phyloP scores from a whole-genome alignment of 2,113 vertebrate genomes.

The Anguilla japonica region DNA sequence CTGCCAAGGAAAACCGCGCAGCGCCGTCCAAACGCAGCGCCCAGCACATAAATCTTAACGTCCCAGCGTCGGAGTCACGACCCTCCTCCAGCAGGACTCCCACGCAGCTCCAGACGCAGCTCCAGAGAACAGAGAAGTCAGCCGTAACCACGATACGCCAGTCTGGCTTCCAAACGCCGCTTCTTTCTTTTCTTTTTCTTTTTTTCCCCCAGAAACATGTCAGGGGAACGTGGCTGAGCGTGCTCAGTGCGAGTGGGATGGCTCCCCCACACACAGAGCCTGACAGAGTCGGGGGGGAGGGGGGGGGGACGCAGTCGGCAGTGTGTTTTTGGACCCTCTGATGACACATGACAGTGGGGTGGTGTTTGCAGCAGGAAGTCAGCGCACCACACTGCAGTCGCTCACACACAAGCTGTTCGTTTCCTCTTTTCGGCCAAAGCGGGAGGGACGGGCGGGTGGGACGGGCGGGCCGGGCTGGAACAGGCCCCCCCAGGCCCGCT shows the following conservation, averaged over 20 bases:
- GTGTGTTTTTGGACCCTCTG: background rate
- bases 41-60: background rate
- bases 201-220: no score
- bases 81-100: background rate
- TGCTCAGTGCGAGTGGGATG: no score
- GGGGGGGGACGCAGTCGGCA: background rate
- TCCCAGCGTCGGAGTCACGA: background rate
- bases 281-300: background rate
- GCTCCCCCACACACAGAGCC: no score
- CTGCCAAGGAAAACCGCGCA: background rate
- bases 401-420: background rate
- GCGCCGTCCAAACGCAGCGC: background rate
- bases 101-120: background rate
- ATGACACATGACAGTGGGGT: background rate
- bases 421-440: background rate
- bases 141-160: no score
- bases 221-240: no score
- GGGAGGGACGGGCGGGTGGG: background rate
- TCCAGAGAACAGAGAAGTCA: no score
- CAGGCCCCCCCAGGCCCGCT: background rate
- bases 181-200: no score
- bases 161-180: no score
- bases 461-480: no score
- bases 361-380: background rate
- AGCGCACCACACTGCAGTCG: background rate